Percentiles rank a stretch among this genome's conserved stretches.
Conservation (phyloP, 2,888 invertebrate genomes). For the Isotomurus palustris region DNA sequence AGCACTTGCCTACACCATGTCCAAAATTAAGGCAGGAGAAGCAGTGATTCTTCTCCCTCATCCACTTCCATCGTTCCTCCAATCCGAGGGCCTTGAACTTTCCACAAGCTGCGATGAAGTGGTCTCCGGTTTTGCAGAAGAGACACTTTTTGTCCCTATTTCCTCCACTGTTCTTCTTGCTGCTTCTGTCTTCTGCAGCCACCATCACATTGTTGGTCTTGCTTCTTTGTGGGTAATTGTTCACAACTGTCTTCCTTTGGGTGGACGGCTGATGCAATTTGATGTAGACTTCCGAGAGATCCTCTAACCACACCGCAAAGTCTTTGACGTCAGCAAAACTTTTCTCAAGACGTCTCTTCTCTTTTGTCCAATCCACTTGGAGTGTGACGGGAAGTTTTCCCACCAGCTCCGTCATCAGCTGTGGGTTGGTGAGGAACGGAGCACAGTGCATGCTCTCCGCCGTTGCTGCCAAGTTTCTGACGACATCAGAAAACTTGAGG, state of each 20-base stretch:
- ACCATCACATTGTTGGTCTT: too few relatives aligned
- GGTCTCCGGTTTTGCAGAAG: constrained; percentile 1
- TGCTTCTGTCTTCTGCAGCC: neutral
- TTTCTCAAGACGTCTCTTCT: neutral
- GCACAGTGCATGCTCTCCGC: too few relatives aligned
- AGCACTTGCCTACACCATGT: neutral
- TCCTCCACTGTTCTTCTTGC: neutral
- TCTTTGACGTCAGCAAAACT: neutral
- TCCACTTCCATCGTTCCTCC: neutral
- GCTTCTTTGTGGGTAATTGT: neutral
- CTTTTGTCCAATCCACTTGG: neutral
- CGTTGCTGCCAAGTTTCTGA: too few relatives aligned
- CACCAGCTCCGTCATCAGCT: neutral
- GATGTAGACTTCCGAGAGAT: too few relatives aligned
- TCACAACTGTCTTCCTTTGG: neutral
- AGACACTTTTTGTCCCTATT: neutral
- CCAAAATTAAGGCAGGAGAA: constrained; percentile 3
- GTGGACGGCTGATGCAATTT: neutral
- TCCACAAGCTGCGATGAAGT: constrained; percentile 4
- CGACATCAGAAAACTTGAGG: too few relatives aligned
- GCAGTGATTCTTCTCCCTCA: constrained; percentile 1
- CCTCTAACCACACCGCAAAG: neutral
- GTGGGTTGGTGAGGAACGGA: neutral
- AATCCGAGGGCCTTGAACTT: neutral
- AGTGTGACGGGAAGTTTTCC: neutral